Evolutionary conservation across 1,140 invertebrate genomes (phyloP).

Genomic region (Muscidifurax raptorellus): DNA sequence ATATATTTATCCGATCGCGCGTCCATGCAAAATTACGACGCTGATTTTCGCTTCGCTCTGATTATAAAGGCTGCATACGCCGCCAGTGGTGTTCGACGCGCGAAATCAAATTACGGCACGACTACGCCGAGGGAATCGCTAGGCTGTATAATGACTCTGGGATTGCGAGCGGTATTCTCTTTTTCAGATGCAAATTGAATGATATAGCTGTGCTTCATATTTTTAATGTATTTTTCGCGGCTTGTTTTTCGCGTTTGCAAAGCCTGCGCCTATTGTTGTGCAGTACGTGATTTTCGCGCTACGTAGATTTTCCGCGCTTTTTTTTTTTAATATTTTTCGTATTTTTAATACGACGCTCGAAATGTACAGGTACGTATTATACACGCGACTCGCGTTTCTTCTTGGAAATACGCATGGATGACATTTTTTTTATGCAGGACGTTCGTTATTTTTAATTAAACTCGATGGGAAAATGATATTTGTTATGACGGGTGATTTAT

Average conservation of each 20-base stretch:
- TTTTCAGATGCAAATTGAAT: not conserved
- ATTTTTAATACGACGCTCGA: no score
- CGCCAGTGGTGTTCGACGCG: not conserved
- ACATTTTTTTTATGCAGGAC: no score
- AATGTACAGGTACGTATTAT: no score
- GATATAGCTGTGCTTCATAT: not conserved
- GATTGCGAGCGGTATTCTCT: not conserved
- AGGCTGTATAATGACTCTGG: not conserved
- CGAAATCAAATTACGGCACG: constrained; percentile 20
- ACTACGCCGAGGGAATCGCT: not conserved
- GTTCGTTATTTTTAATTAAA: no score
- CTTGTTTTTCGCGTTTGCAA: not conserved
- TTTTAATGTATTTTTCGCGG: not conserved
- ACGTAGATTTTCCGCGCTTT: no score
- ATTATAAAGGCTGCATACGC: constrained; percentile 10
- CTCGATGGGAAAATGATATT: not conserved
- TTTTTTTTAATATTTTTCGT: no score
- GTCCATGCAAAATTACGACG: constrained; percentile 21
- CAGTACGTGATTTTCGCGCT: not conserved
- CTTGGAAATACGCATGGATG: no score
- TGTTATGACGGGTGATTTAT: not conserved
- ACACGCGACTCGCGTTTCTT: no score
- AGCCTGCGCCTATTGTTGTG: not conserved
- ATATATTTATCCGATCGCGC: not conserved
- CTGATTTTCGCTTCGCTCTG: constrained; percentile 33